These are phyloP conservation scores for Gastrophryne carolinensis DNA, from an alignment of 2,797 vertebrate species.

Conservation along the genomic window DNA sequence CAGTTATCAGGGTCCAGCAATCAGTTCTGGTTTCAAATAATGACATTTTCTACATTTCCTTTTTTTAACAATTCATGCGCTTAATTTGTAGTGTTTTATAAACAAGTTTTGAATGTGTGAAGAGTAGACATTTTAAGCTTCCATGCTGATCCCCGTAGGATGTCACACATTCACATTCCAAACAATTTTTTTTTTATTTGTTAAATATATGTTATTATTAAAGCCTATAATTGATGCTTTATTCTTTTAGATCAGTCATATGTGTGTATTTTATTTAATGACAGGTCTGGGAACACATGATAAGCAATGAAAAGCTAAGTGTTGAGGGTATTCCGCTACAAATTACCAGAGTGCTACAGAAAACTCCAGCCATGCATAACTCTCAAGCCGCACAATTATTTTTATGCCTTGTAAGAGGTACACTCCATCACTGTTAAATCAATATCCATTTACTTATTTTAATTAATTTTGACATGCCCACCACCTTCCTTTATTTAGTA, in stretches of 20 bases:
- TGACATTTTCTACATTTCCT: too few relatives aligned
- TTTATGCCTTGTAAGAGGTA: constrained; percentile 22
- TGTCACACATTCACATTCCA: background rate
- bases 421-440: constrained; percentile 30
- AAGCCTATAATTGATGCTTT: constrained; percentile 6
- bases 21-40: too few relatives aligned
- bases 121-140: background rate
- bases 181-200: constrained; percentile 6
- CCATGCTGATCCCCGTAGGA: background rate
- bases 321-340: constrained; percentile 3
- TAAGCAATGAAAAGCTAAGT: constrained; percentile 20
- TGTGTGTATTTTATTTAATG: constrained; percentile 20
- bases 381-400: constrained; percentile 22
- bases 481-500: constrained; percentile 6
- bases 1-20: too few relatives aligned
- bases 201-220: background rate
- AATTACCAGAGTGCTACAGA: constrained; percentile 19
- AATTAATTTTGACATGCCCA: constrained; percentile 33
- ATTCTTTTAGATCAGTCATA: constrained; percentile 11
- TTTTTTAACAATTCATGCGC: too few relatives aligned
- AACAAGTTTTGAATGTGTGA: background rate
- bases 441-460: constrained; percentile 43
- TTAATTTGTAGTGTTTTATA: background rate
- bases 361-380: constrained; percentile 28
- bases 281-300: background rate